A percentile compares a stretch with the other conserved stretches of the same genome.
Evolutionary conservation across 1,140 invertebrate species (phyloP).

Genomic region (Varroa destructor): DNA sequence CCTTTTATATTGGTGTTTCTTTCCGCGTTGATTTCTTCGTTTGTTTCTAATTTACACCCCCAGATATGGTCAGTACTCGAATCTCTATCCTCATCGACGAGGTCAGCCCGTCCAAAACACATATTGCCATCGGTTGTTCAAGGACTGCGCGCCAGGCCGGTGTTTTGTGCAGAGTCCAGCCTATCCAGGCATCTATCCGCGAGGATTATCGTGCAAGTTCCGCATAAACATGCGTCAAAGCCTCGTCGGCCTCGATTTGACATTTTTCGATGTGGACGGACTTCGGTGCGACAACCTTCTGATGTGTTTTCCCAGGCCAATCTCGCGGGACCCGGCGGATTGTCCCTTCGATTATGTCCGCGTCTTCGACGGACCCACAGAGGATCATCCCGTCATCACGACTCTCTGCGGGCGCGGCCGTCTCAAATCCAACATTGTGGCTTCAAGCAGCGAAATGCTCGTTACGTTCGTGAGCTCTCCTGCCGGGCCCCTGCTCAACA

Average conservation of each 20-base stretch:
- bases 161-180: slow-evolving; percentile 83
- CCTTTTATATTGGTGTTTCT: too few species aligned
- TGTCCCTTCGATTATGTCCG: slow-evolving; percentile 77
- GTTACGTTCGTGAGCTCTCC: slow-evolving; percentile 80
- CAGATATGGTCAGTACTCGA: slow-evolving; percentile 70
- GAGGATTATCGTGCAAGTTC: slow-evolving; percentile 63
- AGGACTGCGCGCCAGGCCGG: slow-evolving; percentile 62
- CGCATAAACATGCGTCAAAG: slow-evolving; percentile 33
- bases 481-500: slow-evolving; percentile 44
- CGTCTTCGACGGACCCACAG: slow-evolving; percentile 78
- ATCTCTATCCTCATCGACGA: slow-evolving; percentile 71
- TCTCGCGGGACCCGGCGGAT: slow-evolving; percentile 49
- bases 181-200: slow-evolving; percentile 76
- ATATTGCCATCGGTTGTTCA: slow-evolving; percentile 65
- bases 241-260: slow-evolving; percentile 34
- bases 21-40: too few species aligned
- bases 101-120: slow-evolving; percentile 64
- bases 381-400: slow-evolving; percentile 66
- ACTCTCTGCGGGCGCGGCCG: slow-evolving; percentile 85
- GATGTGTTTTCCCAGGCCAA: slow-evolving; percentile 79
- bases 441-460: slow-evolving; percentile 70
- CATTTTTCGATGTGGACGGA: slow-evolving; percentile 69
- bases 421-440: slow-evolving; percentile 82
- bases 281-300: slow-evolving; percentile 84
- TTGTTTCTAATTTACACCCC: neutral